A percentile compares a stretch with the other conserved stretches of the same genome.
phyloP scores from a whole-genome alignment of 2,797 vertebrate genomes.

The Molossus alvarezi region DNA sequence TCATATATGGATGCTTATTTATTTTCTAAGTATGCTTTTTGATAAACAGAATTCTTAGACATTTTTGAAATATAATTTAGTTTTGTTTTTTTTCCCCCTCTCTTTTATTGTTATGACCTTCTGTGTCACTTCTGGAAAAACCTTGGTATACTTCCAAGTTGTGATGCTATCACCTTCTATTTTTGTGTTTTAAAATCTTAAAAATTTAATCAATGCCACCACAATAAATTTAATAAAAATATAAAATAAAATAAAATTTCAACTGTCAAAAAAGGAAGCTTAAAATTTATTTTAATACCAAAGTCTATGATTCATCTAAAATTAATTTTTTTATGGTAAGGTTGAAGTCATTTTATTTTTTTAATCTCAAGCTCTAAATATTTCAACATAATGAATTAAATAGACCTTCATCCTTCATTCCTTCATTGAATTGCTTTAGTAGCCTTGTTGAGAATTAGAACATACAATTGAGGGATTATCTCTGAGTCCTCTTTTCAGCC shows the following conservation, averaged over 20 bases:
- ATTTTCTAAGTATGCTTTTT: background rate
- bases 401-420: background rate
- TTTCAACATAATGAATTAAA: background rate
- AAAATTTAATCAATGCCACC: background rate
- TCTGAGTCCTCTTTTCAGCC: background rate
- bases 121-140: background rate
- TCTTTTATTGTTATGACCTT: background rate
- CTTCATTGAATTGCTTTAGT: background rate
- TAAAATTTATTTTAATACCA: slow-evolving; percentile 8
- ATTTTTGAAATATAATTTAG: background rate
- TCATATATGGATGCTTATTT: background rate
- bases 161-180: background rate
- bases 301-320: background rate
- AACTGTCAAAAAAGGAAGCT: background rate
- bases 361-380: background rate
- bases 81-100: background rate
- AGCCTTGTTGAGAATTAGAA: slow-evolving; percentile 3
- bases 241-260: background rate
- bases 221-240: background rate
- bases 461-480: background rate
- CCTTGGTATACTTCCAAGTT: background rate
- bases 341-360: background rate
- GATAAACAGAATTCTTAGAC: background rate
- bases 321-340: background rate
- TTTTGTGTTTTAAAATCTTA: background rate